Conservation (phyloP, 1,140 invertebrate genomes). For the Caligus rogercresseyi region DNA sequence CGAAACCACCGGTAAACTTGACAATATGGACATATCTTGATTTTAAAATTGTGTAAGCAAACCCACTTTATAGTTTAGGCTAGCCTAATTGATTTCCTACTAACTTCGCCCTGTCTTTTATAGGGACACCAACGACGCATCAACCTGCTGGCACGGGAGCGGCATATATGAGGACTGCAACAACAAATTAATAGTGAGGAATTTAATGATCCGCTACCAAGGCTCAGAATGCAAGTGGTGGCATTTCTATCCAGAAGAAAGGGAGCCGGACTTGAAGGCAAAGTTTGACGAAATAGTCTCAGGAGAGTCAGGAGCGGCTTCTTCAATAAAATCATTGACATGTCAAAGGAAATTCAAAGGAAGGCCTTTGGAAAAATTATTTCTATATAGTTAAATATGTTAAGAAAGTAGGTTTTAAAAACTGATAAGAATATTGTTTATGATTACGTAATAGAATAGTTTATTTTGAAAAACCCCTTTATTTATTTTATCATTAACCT, state of each 20-base stretch:
- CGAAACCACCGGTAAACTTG: too few species aligned
- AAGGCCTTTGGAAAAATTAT: not conserved
- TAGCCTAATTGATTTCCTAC: not conserved
- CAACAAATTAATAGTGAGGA: slow-evolving; percentile 5
- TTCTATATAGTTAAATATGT: too few species aligned
- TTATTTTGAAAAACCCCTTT: too few species aligned
- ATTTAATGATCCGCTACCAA: slow-evolving; percentile 15
- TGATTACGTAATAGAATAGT: too few species aligned
- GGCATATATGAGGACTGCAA: slow-evolving; percentile 17
- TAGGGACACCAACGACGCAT: not conserved
- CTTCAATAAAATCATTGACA: not conserved
- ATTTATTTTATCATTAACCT: too few species aligned
- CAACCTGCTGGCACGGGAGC: slow-evolving; percentile 15
- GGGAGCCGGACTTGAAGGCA: not conserved
- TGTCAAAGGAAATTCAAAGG: not conserved
- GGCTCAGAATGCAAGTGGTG: slow-evolving; percentile 15
- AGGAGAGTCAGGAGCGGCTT: not conserved
- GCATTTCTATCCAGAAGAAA: slow-evolving; percentile 16
- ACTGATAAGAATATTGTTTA: too few species aligned
- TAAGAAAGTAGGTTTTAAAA: too few species aligned
- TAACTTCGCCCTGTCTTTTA: too few species aligned
- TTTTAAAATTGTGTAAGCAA: too few species aligned
- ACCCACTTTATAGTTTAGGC: not conserved
- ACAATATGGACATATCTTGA: too few species aligned
- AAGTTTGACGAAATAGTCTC: slow-evolving; percentile 14